Evolutionary conservation across 64 coral and sea anemone species (phyloP).

Genomic region (Pocillopora verrucosa): DNA sequence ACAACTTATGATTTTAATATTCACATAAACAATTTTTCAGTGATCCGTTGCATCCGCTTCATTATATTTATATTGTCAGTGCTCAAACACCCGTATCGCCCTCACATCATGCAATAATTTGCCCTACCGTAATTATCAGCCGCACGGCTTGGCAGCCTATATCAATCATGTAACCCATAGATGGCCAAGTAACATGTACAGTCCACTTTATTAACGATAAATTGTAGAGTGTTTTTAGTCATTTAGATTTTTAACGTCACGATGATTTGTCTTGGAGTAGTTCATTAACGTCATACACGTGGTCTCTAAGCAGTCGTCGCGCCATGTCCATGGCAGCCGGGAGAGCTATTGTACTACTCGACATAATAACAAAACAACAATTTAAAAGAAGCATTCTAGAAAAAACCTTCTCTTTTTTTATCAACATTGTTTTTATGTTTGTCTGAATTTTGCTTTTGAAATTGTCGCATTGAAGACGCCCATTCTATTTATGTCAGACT

Average conservation of each 20-base stretch:
- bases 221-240: background rate
- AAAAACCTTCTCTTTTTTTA: no score
- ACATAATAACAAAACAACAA: no score
- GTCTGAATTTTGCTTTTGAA: no score
- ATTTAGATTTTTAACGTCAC: background rate
- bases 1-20: background rate
- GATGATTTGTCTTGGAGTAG: background rate
- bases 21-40: background rate
- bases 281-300: background rate
- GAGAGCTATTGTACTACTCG: background rate
- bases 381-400: no score
- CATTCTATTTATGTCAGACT: no score
- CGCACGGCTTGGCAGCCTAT: background rate
- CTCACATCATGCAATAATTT: slow-evolving; percentile 15
- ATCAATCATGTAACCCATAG: background rate
- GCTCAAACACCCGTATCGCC: background rate
- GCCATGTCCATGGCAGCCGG: background rate
- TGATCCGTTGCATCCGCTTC: background rate
- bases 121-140: background rate
- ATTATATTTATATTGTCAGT: background rate
- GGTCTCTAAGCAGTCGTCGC: background rate
- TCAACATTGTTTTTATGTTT: no score
- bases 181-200: background rate
- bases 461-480: no score
- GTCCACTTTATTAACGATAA: background rate